Conservation (phyloP, 1,140 invertebrate genomes). For the Ganaspis sp. region DNA sequence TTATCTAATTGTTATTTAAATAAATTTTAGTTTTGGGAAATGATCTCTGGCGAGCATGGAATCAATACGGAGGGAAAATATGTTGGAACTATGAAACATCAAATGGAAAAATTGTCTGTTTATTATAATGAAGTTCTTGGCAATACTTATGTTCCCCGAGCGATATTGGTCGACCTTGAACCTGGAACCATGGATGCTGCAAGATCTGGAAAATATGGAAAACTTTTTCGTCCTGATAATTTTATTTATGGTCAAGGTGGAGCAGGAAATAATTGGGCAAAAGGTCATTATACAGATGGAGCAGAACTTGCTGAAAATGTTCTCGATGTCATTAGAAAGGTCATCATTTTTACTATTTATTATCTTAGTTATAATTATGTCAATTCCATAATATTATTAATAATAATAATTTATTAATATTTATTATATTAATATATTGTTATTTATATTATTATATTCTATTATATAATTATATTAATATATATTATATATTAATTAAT, state of each 20-base stretch:
- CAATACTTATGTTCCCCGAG: constrained; percentile 84
- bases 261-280: constrained; percentile 86
- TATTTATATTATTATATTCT: too few relatives aligned
- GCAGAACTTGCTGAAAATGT: constrained; percentile 81
- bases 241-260: constrained; percentile 85
- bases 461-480: too few relatives aligned
- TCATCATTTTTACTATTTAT: neutral
- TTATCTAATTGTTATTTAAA: neutral
- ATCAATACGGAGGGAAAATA: constrained; percentile 87
- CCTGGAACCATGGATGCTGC: constrained; percentile 87
- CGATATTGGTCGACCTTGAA: constrained; percentile 83
- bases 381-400: too few relatives aligned
- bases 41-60: constrained; percentile 91
- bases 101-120: constrained; percentile 88
- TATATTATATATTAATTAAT: too few relatives aligned
- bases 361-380: too few relatives aligned
- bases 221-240: constrained; percentile 89
- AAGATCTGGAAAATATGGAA: constrained; percentile 85
- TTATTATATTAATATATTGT: too few relatives aligned
- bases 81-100: constrained; percentile 82
- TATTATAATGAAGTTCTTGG: constrained; percentile 91
- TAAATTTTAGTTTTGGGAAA: constrained; percentile 89
- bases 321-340: constrained; percentile 85
- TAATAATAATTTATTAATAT: too few relatives aligned
- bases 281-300: constrained; percentile 86